Conservation (phyloP, 2,113 vertebrate genomes). For the Hippocampus comes region DNA sequence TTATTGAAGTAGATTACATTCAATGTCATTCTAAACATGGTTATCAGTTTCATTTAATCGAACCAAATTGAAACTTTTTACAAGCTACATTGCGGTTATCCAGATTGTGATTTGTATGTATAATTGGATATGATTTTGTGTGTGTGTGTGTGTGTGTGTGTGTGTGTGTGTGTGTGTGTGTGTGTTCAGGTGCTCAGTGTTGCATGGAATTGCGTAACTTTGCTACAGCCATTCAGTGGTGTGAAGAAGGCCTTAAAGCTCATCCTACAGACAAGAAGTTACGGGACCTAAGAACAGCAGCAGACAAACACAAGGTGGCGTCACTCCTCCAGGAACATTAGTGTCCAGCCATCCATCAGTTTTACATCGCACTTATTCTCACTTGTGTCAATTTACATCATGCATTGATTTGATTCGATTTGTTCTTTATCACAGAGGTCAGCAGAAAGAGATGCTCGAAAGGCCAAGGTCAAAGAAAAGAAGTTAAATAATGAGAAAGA, state of each 20-base stretch:
- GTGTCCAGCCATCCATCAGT: too few relatives aligned
- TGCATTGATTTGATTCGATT: neutral
- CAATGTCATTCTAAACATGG: neutral
- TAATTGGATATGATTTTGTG: neutral
- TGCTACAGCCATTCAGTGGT: conserved; percentile 82
- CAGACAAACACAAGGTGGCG: conserved; percentile 85
- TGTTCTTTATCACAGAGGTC: conserved; percentile 66
- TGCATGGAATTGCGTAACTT: conserved; percentile 82
- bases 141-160: neutral
- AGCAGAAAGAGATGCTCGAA: conserved; percentile 84
- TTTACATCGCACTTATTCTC: too few relatives aligned
- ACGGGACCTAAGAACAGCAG: conserved; percentile 78
- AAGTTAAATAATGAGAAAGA: conserved; percentile 73
- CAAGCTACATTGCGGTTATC: too few relatives aligned
- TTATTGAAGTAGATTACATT: neutral
- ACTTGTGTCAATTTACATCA: neutral
- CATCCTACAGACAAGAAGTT: conserved; percentile 84
- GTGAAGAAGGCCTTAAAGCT: conserved; percentile 83
- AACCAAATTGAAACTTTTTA: neutral
- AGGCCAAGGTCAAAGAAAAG: conserved; percentile 78
- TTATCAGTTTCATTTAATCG: neutral
- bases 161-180: conserved; percentile 2
- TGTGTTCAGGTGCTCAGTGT: conserved; percentile 82
- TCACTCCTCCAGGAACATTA: neutral
- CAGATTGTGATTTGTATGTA: neutral